Conservation (phyloP, 2,113 vertebrate species). For the Callospermophilus lateralis region DNA sequence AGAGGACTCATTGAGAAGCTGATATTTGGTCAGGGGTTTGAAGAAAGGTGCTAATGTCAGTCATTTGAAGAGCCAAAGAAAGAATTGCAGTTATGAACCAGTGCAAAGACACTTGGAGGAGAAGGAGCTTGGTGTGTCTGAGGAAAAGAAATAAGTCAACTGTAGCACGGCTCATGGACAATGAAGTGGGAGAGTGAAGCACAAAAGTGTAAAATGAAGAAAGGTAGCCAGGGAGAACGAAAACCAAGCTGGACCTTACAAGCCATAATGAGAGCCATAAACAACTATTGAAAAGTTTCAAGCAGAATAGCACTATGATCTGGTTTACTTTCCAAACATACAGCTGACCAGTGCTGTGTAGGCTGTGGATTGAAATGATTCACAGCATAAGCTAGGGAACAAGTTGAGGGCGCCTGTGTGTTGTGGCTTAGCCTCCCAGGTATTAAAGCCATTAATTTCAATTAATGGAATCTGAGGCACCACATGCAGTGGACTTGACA, state of each 20-base stretch:
- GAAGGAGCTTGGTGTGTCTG: not conserved
- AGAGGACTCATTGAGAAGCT: not conserved
- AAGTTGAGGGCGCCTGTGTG: not conserved
- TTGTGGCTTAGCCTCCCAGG: not conserved
- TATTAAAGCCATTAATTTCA: not conserved
- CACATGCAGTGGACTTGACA: not conserved
- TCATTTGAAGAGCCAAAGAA: not conserved
- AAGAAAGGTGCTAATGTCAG: not conserved
- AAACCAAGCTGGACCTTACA: not conserved
- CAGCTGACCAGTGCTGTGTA: not conserved
- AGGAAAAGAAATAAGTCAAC: not conserved
- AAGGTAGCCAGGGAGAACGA: not conserved
- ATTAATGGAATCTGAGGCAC: not conserved
- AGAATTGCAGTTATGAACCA: not conserved
- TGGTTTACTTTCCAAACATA: not conserved
- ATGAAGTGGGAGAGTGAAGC: not conserved
- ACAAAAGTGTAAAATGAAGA: not conserved
- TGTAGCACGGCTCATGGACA: not conserved
- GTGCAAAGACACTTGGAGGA: not conserved
- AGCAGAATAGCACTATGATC: not conserved
- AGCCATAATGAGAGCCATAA: not conserved
- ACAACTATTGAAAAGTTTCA: not conserved
- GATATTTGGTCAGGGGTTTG: not conserved
- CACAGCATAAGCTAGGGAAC: not conserved
- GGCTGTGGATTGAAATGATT: not conserved